Base-by-base conservation (phyloP, 2,113 vertebrate genomes). In the Melospiza melodia region DNA sequence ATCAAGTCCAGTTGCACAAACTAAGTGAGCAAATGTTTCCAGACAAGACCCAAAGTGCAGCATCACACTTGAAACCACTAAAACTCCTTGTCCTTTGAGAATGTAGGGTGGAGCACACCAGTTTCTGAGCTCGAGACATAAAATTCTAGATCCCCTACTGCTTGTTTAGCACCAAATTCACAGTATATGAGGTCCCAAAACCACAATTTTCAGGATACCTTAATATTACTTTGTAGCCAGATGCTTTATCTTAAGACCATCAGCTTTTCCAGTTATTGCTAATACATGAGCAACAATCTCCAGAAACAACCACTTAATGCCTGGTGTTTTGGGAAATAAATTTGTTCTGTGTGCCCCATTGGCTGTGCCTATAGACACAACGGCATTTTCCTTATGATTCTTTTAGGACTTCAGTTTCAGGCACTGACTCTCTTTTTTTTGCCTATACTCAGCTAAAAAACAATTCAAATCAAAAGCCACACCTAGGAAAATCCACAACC, bases 11-110 rank as follows among this genome's bases (percentile, higher is more conserved):
- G 27, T 46, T 91, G 24, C 41, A 91, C 54, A 71, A 93, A 62
- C 2, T 8, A 71, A 49, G 17, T 59, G 21, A 75, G 12, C 44
- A 97, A 84, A 59, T 30, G 6, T 48, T 85, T 55, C 55, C 59
- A 85, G 27, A 79, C 3, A 27, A 82, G 79, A 96, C 75, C 90
- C 83, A 75, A 94, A 95, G 74, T 35, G 49, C 78, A 87, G 52
- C 31, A 58, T 44, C 43, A 68, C 21, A 68, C 48, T 19, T 12
- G 68, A 91, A 78, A 82, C 31, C 22, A 69, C 6, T 12, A 23
- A 51, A 65, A 49, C 15, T 44, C 52, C 25, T 44, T 69, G 12
- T 48, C 19, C 23, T 71, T 49, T 49, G 19, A 61, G 19, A 58
- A n/a, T 8, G 11, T 15, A 43, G 19, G 6, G 16, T n/a, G 41